These are phyloP conservation scores for Ennomos erosarius DNA, from an alignment of 2,888 invertebrate species.

Conservation along the genomic window DNA sequence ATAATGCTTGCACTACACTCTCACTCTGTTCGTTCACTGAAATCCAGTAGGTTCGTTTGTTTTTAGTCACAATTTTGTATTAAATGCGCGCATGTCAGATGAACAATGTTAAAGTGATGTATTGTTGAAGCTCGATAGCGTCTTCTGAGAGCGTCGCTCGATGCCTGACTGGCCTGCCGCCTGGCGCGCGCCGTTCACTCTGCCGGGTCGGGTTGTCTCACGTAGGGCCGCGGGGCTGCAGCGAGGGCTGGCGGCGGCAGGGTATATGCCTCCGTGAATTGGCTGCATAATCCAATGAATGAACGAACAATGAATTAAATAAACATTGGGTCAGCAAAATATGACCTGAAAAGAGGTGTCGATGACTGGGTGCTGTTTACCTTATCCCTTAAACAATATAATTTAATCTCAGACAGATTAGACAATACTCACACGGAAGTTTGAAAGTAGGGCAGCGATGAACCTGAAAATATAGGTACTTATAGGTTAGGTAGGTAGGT, in stretches of 20 bases:
- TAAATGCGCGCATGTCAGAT: slow-evolving; percentile 76
- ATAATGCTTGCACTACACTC: slow-evolving; percentile 67
- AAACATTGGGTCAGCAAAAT: slow-evolving; percentile 39
- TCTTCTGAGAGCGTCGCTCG: slow-evolving; percentile 71
- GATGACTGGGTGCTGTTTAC: not conserved
- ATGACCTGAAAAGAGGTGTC: slow-evolving; percentile 17
- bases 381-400: no score
- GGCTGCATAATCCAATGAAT: slow-evolving; percentile 53
- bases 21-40: slow-evolving; percentile 72
- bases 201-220: slow-evolving; percentile 60
- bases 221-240: slow-evolving; percentile 44
- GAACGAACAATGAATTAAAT: slow-evolving; percentile 50
- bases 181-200: slow-evolving; percentile 54
- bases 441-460: no score
- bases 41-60: slow-evolving; percentile 73
- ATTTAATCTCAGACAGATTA: no score
- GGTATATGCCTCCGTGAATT: slow-evolving; percentile 44
- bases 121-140: slow-evolving; percentile 45
- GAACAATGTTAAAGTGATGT: slow-evolving; percentile 52
- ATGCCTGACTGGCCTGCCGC: slow-evolving; percentile 69
- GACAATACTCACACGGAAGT: no score
- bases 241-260: slow-evolving; percentile 44
- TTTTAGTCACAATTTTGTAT: slow-evolving; percentile 74
- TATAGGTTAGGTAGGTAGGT: no score
- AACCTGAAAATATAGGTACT: no score